Evolutionary conservation across 2,888 invertebrate genomes (phyloP), one percentile per base, ranked within the genome.

Genomic region (Drosophila eohydei): DNA sequence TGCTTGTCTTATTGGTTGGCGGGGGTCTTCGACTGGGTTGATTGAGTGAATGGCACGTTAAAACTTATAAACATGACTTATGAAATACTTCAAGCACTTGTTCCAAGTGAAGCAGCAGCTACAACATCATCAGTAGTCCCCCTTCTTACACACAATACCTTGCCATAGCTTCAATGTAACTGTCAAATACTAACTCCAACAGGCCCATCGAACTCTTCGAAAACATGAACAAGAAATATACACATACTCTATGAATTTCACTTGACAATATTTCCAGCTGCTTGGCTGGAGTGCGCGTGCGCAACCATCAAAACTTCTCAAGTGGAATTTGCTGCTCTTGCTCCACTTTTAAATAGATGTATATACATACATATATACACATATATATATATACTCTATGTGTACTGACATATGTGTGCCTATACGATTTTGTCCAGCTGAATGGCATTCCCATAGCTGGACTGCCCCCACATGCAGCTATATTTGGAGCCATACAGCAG

Each of bases 21-120:
- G 43, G 54, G 63, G 66, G 28, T 26, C 66, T 57, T 40, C 36
- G 73, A 72, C 69, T 64, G 68, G 28, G 56, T 72, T 89, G 88
- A 85, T 86, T 89, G 88, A 86, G 86, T 86, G 86, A 86, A 86
- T 89, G 86, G 88, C 86, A 79, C 82, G 85, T 84, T 85, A 85
- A 88, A 84, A 88, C 83, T 80, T 74, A 89, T 88, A 89, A 85
- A 85, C 85, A 85, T 85, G 88, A 89, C 85, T 85, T 85, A 89
- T 85, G 85, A 85, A 89, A 85, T 89, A 84, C 85, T 85, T 82
- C 56, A 79, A 89, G 76, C 78, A 78, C 73, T 73, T 80, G 65
- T 38, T 38, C 38, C 76, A 68, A 63, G 51, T 78, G 60, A 80
- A 88, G 85, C 74, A 65, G 60, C 67, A 74, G 62, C 66, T 55